Evolutionary conservation across 2,113 vertebrate genomes (phyloP).

Genomic region (Nothobranchius kuhntae): DNA sequence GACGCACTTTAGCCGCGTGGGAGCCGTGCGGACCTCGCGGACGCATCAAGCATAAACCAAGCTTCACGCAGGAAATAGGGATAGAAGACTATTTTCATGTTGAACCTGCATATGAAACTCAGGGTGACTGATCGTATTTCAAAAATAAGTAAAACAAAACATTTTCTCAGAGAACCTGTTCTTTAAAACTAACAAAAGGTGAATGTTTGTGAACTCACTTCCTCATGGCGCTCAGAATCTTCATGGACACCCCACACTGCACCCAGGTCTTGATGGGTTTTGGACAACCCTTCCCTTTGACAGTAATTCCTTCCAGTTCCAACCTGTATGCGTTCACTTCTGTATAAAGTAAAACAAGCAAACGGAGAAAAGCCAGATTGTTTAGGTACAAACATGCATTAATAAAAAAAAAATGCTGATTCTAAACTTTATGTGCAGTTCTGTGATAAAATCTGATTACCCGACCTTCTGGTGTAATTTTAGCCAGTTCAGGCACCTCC

Average conservation of each 20-base stretch:
- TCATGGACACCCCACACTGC: conserved; percentile 98
- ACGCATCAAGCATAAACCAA: too few species aligned
- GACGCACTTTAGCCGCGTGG: too few species aligned
- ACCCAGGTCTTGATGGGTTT: conserved; percentile 99
- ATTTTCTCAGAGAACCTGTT: too few species aligned
- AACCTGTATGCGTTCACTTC: conserved; percentile 89
- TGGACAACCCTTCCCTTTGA: conserved; percentile 97
- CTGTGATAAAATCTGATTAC: neutral
- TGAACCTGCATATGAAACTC: too few species aligned
- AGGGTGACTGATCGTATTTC: too few species aligned
- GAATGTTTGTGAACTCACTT: conserved; percentile 81
- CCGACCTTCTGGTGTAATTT: conserved; percentile 91
- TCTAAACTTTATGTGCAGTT: neutral
- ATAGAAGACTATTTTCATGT: too few species aligned
- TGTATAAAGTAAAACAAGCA: conserved; percentile 44
- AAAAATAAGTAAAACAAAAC: too few species aligned
- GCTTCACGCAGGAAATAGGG: too few species aligned
- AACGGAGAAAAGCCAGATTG: neutral
- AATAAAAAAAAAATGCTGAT: too few species aligned
- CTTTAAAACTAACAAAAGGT: neutral
- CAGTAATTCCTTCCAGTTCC: conserved; percentile 93
- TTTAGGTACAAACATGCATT: too few species aligned
- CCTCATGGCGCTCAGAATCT: conserved; percentile 93
- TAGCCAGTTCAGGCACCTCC: conserved; percentile 95
- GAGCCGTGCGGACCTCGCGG: too few species aligned